Evolutionary conservation across 2,113 vertebrate species (phyloP).

Genomic region (Circaetus cinerascens): DNA sequence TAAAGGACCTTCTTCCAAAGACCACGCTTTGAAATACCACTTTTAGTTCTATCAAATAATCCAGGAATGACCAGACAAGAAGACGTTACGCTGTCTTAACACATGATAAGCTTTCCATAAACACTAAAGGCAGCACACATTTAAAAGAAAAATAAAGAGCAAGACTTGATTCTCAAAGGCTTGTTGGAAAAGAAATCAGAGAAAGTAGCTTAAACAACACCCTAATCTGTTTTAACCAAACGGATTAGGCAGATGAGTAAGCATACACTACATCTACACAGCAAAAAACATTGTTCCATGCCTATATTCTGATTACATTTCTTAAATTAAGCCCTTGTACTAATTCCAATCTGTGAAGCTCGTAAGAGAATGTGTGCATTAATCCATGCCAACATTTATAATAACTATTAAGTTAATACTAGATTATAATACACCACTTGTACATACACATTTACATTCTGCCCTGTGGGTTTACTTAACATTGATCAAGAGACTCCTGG

Average conservation of each 20-base stretch:
- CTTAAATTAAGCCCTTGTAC: slow-evolving; percentile 30
- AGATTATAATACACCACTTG: slow-evolving; percentile 27
- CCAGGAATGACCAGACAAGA: not conserved
- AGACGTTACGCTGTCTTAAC: not conserved
- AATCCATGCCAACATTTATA: slow-evolving; percentile 27
- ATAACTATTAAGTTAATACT: slow-evolving; percentile 41
- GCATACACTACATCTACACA: not conserved
- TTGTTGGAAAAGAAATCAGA: not conserved
- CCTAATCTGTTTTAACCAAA: slow-evolving; percentile 7
- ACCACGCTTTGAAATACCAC: not conserved
- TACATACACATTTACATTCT: not conserved
- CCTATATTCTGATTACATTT: slow-evolving; percentile 9
- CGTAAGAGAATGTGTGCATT: slow-evolving; percentile 32
- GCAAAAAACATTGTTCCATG: slow-evolving; percentile 20
- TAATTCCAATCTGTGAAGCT: slow-evolving; percentile 25
- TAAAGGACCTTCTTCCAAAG: not conserved
- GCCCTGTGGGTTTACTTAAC: not conserved
- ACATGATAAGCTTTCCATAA: not conserved
- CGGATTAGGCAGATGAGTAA: not conserved
- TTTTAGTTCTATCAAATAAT: not conserved
- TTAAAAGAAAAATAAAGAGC: slow-evolving; percentile 1
- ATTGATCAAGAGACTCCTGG: not conserved
- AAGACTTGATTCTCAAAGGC: slow-evolving; percentile 4
- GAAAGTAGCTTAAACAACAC: slow-evolving; percentile 11
- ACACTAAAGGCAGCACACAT: not conserved